Conservation (phyloP, 2,797 vertebrate genomes). For the Falco naumanni region DNA sequence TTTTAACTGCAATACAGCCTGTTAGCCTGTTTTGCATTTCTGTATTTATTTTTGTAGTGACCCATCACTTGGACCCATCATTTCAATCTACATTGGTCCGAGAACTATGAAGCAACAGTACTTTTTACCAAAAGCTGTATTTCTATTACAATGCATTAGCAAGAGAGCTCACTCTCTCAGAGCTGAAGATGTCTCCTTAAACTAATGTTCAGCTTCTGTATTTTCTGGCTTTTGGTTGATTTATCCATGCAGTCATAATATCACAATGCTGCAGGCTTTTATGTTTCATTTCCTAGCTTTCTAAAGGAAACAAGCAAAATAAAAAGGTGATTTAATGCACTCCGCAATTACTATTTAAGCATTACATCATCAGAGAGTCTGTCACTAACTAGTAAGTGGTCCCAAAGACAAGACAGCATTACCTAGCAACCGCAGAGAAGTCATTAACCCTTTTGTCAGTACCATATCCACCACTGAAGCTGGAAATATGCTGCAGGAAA, state of each 20-base stretch:
- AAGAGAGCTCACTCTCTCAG: not conserved
- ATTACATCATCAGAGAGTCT: slow-evolving; percentile 62
- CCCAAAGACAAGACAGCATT: slow-evolving; percentile 44
- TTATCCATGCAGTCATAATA: slow-evolving; percentile 35
- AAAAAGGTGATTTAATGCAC: slow-evolving; percentile 28
- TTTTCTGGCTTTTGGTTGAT: slow-evolving; percentile 29
- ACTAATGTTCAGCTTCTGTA: slow-evolving; percentile 22
- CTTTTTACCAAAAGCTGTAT: not conserved
- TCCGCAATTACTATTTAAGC: slow-evolving; percentile 28
- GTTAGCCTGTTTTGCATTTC: not conserved
- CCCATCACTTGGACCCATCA: not conserved
- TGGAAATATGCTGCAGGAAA: not conserved
- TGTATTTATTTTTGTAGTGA: not conserved
- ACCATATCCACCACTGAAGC: not conserved
- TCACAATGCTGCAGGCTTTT: slow-evolving; percentile 1
- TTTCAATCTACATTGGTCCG: not conserved
- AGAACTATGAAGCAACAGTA: not conserved
- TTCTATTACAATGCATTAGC: not conserved
- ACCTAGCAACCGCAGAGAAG: slow-evolving; percentile 61
- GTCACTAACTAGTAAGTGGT: slow-evolving; percentile 44
- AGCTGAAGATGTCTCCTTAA: slow-evolving; percentile 24
- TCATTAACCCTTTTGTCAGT: slow-evolving; percentile 46
- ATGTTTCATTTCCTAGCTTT: slow-evolving; percentile 52
- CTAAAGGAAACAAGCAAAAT: slow-evolving; percentile 32
- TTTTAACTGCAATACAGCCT: not conserved